Percentiles rank a stretch among this genome's conserved stretches.
Conservation (phyloP, 2,888 invertebrate species). For the Troglohyphantes excavatus region DNA sequence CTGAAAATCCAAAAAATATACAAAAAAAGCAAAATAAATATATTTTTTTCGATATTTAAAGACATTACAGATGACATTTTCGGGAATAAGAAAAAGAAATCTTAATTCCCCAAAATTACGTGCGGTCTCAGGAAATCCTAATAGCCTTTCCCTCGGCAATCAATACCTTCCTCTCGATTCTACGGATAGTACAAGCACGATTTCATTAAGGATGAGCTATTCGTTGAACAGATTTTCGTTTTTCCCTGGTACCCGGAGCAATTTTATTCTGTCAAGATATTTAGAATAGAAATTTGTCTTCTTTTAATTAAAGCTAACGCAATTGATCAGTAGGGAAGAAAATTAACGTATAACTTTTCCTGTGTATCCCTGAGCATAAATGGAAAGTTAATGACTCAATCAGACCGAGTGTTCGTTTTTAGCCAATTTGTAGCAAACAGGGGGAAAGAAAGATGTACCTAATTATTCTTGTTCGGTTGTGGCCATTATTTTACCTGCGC, state of each 20-base stretch:
- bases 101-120: slow-evolving; percentile 55
- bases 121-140: neutral
- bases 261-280: slow-evolving; percentile 49
- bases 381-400: slow-evolving; percentile 53
- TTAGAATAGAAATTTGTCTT: slow-evolving; percentile 60
- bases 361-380: slow-evolving; percentile 10
- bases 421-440: slow-evolving; percentile 2
- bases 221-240: slow-evolving; percentile 56
- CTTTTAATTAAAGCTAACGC: slow-evolving; percentile 60
- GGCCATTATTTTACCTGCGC: neutral
- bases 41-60: slow-evolving; percentile 8
- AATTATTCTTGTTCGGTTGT: neutral
- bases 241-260: slow-evolving; percentile 36
- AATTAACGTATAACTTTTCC: slow-evolving; percentile 41
- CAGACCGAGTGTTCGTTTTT: slow-evolving; percentile 3
- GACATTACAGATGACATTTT: slow-evolving; percentile 27
- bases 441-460: neutral
- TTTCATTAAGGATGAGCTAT: slow-evolving; percentile 48
- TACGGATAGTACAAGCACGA: slow-evolving; percentile 19
- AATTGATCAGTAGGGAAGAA: slow-evolving; percentile 57
- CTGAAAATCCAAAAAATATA: no score
- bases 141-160: slow-evolving; percentile 37
- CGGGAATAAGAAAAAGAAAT: slow-evolving; percentile 18
- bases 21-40: no score
- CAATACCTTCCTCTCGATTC: slow-evolving; percentile 47